Conservation (phyloP, 2,888 invertebrate genomes). For the Polydesmus complanatus region DNA sequence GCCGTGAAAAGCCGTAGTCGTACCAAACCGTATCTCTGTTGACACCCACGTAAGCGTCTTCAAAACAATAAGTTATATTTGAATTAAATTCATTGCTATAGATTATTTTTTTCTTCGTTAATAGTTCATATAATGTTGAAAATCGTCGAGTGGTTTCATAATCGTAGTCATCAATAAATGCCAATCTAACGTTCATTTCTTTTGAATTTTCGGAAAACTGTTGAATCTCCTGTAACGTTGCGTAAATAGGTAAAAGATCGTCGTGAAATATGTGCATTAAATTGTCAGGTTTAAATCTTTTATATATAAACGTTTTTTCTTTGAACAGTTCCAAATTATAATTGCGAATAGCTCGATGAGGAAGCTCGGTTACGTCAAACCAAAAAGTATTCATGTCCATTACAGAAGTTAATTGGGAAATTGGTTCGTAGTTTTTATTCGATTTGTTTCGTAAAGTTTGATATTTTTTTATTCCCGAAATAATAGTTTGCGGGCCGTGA, state of each 20-base stretch:
- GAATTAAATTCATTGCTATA: constrained; percentile 20
- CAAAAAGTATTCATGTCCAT: constrained; percentile 4
- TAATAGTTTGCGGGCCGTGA: constrained; percentile 7
- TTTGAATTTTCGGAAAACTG: constrained; percentile 22
- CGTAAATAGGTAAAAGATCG: constrained; percentile 36
- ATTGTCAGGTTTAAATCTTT: constrained; percentile 38
- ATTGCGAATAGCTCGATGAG: not conserved
- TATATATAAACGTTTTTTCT: constrained; percentile 26
- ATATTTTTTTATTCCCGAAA: not conserved
- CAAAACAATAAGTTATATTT: constrained; percentile 30
- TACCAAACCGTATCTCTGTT: constrained; percentile 34
- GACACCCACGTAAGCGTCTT: constrained; percentile 31
- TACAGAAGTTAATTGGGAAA: constrained; percentile 10
- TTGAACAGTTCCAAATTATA: constrained; percentile 5
- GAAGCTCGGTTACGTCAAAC: constrained; percentile 3
- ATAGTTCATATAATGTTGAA: constrained; percentile 28
- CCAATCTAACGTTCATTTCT: constrained; percentile 23
- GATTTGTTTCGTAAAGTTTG: not conserved
- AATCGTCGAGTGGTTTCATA: constrained; percentile 23
- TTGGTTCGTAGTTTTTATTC: not conserved
- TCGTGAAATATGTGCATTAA: constrained; percentile 42
- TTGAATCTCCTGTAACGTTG: constrained; percentile 28
- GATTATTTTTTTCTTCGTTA: constrained; percentile 26
- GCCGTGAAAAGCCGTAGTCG: constrained; percentile 37
- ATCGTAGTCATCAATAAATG: constrained; percentile 28